Base-by-base conservation (phyloP, 2,113 vertebrate species). In the Galeopterus variegatus region DNA sequence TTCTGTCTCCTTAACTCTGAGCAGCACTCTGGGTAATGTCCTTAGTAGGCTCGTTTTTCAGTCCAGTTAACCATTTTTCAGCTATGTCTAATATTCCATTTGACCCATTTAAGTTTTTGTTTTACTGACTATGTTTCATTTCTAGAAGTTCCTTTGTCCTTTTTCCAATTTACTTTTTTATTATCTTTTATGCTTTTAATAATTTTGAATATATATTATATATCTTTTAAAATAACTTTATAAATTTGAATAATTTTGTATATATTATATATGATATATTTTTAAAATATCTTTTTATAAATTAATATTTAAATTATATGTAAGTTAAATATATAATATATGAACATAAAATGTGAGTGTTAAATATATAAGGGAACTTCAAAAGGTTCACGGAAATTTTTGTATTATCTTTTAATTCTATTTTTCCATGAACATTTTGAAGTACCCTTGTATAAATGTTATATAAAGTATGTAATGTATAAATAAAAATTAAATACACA, bases 191-290 rank as follows among this genome's bases (percentile, higher is more conserved):
- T 62, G 8, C 13, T 92, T 92, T 94, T 77, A 84, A 64, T 88
- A 33, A 64, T 77, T 96, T 62, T 69, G 45, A 64, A 85, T 65
- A 72, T 80, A 31, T 41, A 41, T 41, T 41, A 80, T 85, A 65
- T 81, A 8, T 89, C 41, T 82, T 91, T 14, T 31, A 19, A 89
- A 77, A 73, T 73, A 67, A 67, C 2, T 48, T 81, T n/a, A 85
- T 48, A 33, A 91, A 58, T 92, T 92, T 94, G 72, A 84, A 64
- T 88, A 33, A 64, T 77, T 96, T 62, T 69, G 45, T 56, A 85
- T 65, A 41, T 41, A 41, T 41, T 41, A 41, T 41, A 41, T 41
- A 72, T 80, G 41, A 80, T 85, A 65, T 87, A 8, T 89, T 82
- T 91, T 14, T 31, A 19, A 89, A 77, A 73, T 73, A 67, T 73